Percentiles rank a stretch among this genome's conserved stretches.
Evolutionary conservation across 2,888 invertebrate genomes (phyloP).

Genomic region (Eupeodes luniger): DNA sequence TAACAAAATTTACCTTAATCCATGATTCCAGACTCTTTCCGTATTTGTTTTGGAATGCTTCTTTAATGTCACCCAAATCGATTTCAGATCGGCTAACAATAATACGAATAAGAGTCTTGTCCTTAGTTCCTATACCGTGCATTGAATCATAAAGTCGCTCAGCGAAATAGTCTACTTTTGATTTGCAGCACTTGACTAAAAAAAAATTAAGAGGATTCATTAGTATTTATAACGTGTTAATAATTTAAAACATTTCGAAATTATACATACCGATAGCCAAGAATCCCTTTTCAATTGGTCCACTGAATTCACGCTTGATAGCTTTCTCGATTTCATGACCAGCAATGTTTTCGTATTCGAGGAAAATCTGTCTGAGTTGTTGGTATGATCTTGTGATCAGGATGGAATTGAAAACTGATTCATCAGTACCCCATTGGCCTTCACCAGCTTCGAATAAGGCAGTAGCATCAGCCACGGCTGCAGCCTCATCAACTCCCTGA

Average conservation of each 20-base stretch:
- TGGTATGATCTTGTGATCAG: conserved; percentile 95
- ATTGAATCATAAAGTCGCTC: conserved; percentile 95
- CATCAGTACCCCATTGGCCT: conserved; percentile 95
- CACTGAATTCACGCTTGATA: conserved; percentile 95
- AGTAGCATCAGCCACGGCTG: conserved; percentile 93
- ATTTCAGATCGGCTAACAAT: conserved; percentile 95
- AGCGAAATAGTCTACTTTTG: conserved; percentile 96
- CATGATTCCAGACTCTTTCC: conserved; percentile 93
- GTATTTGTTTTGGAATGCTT: conserved; percentile 93
- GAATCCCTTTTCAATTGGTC: conserved; percentile 93
- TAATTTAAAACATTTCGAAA: conserved; percentile 1
- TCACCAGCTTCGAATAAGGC: conserved; percentile 91
- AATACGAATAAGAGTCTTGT: conserved; percentile 95
- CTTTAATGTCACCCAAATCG: conserved; percentile 96
- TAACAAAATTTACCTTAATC: conserved; percentile 88
- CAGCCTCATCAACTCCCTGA: conserved; percentile 90
- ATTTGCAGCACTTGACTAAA: conserved; percentile 94
- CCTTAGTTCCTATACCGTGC: conserved; percentile 94
- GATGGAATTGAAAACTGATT: conserved; percentile 93
- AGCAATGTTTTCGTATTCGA: conserved; percentile 92
- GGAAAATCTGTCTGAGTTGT: conserved; percentile 93
- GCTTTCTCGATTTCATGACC: conserved; percentile 93
- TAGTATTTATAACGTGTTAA: conserved; percentile 6
- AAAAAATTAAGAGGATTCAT: conserved; percentile 62
- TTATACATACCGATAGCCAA: conserved; percentile 91